A percentile compares a stretch with the other conserved stretches of the same genome.
phyloP scores from a whole-genome alignment of 2,113 vertebrate genomes.

The Manacus vitellinus region DNA sequence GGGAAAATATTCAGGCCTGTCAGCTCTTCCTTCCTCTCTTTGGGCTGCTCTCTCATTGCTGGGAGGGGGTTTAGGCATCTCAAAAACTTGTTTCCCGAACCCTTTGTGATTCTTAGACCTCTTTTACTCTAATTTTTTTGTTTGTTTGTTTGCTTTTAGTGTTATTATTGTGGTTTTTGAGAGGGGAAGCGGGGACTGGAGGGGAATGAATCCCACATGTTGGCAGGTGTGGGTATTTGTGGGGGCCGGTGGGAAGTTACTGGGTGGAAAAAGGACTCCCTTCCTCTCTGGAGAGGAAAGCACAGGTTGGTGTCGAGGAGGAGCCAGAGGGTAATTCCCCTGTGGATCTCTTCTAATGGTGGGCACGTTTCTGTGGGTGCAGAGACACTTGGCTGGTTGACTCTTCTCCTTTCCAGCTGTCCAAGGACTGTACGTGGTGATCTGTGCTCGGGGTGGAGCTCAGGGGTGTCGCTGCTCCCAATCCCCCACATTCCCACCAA shows the following conservation, averaged over 20 bases:
- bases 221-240: constrained; percentile 1
- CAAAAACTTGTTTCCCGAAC: neutral
- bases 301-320: neutral
- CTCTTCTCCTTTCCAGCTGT: neutral
- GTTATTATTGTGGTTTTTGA: neutral
- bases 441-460: neutral
- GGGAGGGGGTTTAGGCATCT: neutral
- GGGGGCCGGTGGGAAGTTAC: neutral
- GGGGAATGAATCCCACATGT: neutral
- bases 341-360: neutral
- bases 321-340: neutral
- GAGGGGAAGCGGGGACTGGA: neutral
- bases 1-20: constrained; percentile 54
- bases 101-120: neutral
- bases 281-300: neutral
- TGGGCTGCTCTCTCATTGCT: neutral
- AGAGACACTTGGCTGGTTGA: neutral
- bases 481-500: neutral
- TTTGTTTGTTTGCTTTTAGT: neutral
- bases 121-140: neutral
- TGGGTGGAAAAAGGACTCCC: neutral
- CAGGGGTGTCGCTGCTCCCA: neutral
- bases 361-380: neutral
- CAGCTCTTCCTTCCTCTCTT: constrained; percentile 46
- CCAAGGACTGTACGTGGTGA: rapidly evolving